Percentiles rank a stretch among this genome's conserved stretches.
These are phyloP conservation scores for Microtus oregoni DNA, from an alignment of 2,113 vertebrate species.

Conservation along the genomic window DNA sequence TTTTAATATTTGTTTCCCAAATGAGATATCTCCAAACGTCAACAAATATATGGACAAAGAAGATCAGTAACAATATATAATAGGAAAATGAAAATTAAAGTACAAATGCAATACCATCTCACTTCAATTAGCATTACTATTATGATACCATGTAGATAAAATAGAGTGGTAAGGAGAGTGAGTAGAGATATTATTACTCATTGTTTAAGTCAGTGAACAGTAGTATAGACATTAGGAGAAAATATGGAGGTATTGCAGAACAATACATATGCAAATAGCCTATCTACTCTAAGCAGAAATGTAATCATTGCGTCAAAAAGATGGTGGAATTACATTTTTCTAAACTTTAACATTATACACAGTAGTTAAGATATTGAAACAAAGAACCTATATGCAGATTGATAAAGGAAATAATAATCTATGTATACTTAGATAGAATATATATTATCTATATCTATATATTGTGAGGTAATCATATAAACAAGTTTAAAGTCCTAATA, in stretches of 20 bases:
- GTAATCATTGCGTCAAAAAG: background rate
- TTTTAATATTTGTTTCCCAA: background rate
- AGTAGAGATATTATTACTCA: background rate
- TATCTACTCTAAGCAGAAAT: background rate
- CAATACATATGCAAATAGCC: no score
- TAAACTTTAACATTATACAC: background rate
- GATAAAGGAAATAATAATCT: background rate
- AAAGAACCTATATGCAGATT: background rate
- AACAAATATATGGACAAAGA: background rate
- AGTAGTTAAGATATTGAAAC: background rate
- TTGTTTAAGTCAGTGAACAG: background rate
- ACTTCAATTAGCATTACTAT: background rate
- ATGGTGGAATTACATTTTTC: background rate
- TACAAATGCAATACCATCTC: background rate
- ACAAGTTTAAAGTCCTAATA: background rate
- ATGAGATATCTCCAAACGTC: background rate
- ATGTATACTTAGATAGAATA: background rate
- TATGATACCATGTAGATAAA: background rate
- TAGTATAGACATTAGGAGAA: background rate
- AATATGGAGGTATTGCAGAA: background rate
- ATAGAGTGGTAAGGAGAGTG: fast-evolving
- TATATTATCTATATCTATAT: background rate
- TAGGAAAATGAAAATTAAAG: background rate
- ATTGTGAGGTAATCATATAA: no score
- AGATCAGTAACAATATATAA: background rate